Conservation (phyloP, 2,888 invertebrate genomes). For the Drepana falcataria region DNA sequence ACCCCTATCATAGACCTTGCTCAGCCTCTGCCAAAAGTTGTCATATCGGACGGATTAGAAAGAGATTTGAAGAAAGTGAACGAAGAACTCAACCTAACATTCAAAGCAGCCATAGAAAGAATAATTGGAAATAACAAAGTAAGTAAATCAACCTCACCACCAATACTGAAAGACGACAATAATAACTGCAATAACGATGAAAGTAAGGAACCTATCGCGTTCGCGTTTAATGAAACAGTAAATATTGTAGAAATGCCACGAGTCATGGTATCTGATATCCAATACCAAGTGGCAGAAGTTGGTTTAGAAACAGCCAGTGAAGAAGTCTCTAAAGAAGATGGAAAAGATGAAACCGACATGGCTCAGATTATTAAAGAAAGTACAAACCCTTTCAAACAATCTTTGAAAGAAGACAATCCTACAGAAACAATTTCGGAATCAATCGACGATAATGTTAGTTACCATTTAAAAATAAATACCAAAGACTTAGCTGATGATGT, state of each 20-base stretch:
- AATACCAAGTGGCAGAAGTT: not conserved
- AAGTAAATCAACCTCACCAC: conserved; percentile 21
- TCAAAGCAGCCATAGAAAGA: conserved; percentile 60
- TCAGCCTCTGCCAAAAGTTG: conserved; percentile 12
- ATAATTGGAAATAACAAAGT: conserved; percentile 42
- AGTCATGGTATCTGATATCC: not conserved
- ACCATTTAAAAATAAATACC: conserved; percentile 66
- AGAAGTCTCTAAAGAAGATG: not conserved
- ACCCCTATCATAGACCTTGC: conserved; percentile 22
- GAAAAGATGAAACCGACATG: not conserved
- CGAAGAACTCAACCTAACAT: conserved; percentile 55
- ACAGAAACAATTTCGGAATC: conserved; percentile 16
- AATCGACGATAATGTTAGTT: conserved; percentile 55
- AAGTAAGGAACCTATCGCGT: not conserved
- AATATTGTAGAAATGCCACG: not conserved
- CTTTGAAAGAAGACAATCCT: conserved; percentile 10
- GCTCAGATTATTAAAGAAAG: conserved; percentile 1
- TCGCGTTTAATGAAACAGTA: not conserved
- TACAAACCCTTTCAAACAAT: conserved; percentile 23
- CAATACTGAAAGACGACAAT: conserved; percentile 11
- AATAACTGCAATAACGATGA: conserved; percentile 1
- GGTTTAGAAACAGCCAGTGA: not conserved
- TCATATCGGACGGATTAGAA: conserved; percentile 34
- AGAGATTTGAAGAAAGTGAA: conserved; percentile 57
- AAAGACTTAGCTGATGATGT: conserved; percentile 38